phyloP scores from a whole-genome alignment of 2,797 vertebrate species.

The Coluber constrictor region DNA sequence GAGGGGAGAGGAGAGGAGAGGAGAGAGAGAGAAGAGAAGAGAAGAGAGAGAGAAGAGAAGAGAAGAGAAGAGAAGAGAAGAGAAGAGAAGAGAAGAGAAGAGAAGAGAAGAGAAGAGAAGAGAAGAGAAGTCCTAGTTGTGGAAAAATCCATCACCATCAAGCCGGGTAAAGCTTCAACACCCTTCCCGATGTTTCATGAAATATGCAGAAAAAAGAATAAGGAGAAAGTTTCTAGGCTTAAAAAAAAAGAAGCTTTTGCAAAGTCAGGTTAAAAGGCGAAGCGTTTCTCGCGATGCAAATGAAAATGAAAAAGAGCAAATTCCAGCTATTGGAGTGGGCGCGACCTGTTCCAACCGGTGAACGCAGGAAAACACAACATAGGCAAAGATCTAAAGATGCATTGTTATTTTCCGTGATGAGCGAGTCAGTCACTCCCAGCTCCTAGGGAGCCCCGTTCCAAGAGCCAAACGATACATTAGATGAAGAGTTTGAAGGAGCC shows the following conservation, averaged over 20 bases:
- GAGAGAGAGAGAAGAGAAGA: no score
- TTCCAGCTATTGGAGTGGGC: not conserved
- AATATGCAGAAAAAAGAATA: not conserved
- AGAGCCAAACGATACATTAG: not conserved
- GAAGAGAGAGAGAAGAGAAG: no score
- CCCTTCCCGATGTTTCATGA: not conserved
- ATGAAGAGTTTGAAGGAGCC: not conserved
- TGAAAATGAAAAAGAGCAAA: not conserved
- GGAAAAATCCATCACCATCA: not conserved
- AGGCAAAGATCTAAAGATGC: not conserved
- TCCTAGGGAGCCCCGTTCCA: not conserved
- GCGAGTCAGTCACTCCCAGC: not conserved
- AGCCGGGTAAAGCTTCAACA: not conserved
- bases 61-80: no score
- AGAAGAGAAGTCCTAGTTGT: not conserved
- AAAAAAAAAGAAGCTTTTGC: not conserved
- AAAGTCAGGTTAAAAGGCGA: not conserved
- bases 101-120: no score
- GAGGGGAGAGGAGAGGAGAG: fast-evolving
- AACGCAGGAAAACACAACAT: not conserved
- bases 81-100: no score
- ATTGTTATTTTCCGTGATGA: not conserved
- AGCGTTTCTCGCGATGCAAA: not conserved
- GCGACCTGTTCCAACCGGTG: not conserved
- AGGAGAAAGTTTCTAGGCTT: not conserved